phyloP scores from a whole-genome alignment of 2,888 invertebrate species.

The Elysia crispata region DNA sequence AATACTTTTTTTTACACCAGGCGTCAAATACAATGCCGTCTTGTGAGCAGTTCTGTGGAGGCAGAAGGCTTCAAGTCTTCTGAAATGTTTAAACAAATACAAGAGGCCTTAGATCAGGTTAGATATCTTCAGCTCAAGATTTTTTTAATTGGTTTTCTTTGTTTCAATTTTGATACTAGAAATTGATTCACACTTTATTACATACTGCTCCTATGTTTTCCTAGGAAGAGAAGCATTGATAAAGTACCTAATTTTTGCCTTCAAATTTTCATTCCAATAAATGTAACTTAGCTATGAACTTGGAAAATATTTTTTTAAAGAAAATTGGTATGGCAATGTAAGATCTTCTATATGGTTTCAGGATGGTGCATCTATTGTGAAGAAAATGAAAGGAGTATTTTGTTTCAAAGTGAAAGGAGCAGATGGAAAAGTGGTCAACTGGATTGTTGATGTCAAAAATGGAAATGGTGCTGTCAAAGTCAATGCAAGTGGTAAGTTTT shows the following conservation, averaged over 20 bases:
- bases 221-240: too few species aligned
- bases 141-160: too few species aligned
- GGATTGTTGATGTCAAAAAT: constrained; percentile 94
- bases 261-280: too few species aligned
- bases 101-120: constrained; percentile 82
- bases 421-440: constrained; percentile 88
- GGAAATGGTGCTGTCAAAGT: constrained; percentile 92
- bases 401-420: constrained; percentile 91
- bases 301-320: too few species aligned
- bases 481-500: constrained; percentile 80
- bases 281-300: too few species aligned
- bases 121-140: too few species aligned
- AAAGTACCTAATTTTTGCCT: too few species aligned
- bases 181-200: too few species aligned
- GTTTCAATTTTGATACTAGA: too few species aligned
- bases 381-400: constrained; percentile 85
- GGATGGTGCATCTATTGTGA: constrained; percentile 75
- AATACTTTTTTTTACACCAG: constrained; percentile 43
- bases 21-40: constrained; percentile 61
- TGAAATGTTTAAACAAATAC: constrained; percentile 88
- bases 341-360: constrained; percentile 52
- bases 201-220: too few species aligned
- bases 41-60: constrained; percentile 60
- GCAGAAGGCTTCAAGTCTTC: constrained; percentile 85
- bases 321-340: too few species aligned